phyloP scores from a whole-genome alignment of 2,888 invertebrate species.

The Limnephilus rhombicus region DNA sequence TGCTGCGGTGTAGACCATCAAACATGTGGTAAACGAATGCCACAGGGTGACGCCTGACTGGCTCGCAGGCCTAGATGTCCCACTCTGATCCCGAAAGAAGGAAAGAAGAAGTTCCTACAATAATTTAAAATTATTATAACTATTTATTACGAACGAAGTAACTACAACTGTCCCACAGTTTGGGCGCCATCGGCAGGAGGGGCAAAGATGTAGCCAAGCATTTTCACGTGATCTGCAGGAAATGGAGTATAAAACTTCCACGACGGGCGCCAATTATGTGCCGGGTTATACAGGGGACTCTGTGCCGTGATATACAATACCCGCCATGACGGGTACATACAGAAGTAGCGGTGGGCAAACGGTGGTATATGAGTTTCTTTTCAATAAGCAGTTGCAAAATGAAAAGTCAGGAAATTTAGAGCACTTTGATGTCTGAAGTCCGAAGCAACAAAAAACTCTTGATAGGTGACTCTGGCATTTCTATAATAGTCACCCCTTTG shows the following conservation, averaged over 20 bases:
- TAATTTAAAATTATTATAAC: background rate
- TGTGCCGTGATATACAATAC: slow-evolving; percentile 3
- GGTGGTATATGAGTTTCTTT: background rate
- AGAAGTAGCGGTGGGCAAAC: background rate
- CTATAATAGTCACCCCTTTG: too few species aligned
- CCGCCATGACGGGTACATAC: background rate
- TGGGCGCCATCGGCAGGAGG: background rate
- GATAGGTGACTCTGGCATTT: too few species aligned
- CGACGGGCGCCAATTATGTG: slow-evolving; percentile 36
- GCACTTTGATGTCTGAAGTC: too few species aligned
- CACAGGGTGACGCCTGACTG: too few species aligned
- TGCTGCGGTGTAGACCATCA: too few species aligned
- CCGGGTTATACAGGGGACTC: slow-evolving; percentile 20
- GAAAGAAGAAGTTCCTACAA: too few species aligned
- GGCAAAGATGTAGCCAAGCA: slow-evolving; percentile 14
- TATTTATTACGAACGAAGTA: too few species aligned
- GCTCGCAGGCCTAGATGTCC: too few species aligned
- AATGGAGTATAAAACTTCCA: slow-evolving; percentile 40
- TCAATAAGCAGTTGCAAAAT: background rate
- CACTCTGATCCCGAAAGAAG: too few species aligned
- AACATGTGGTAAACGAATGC: too few species aligned
- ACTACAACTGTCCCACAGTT: background rate
- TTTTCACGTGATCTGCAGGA: slow-evolving; percentile 40
- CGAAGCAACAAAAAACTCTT: too few species aligned
- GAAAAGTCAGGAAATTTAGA: too few species aligned